Evolutionary conservation across 1,140 invertebrate species (phyloP), one percentile per base, ranked within the genome.

Genomic region (Steinernema khuongi): DNA sequence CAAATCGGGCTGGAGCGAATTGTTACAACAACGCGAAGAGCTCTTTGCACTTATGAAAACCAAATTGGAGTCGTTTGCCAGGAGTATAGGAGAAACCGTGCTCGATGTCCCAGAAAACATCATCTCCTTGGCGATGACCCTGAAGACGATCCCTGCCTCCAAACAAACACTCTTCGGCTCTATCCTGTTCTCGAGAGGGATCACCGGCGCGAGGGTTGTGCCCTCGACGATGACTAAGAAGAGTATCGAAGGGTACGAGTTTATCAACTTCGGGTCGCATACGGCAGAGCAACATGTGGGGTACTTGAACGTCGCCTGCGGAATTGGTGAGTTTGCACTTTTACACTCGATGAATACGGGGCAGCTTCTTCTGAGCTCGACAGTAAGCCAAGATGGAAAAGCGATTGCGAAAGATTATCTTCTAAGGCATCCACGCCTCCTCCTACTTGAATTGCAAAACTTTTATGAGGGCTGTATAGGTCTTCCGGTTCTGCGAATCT

Each of bases 151-250:
- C 69, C 76, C 76, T 74, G 41, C 43, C 0, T 31, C 32, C 2
- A 77, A 77, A 32, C 76, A 77, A 41, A 69, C 74, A 17, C 32
- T 77, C 7, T 77, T 78, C 50, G 77, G 77, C 22, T 31, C 77
- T 28, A 60, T 77, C 31, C 73, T 78, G 0, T 78, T 78, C 41
- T 29, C 60, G 14, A 19, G 76, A 33, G 75, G 76, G 31, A 74
- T 77, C 30, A 78, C 77, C 4, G 77, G 77, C 30, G 77, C 77
- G 2, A 69, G 77, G 75, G 76, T 77, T 2, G 76, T 78, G 1
- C 1, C 71, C 1, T 67, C 72, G 7, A 32, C 73, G n/a, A 28
- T 22, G 1, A 33, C 77, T 1, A 32, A 44, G 19, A 0, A 66
- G 28, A 60, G 31, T 18, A 74, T 74, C 19, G 74, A 76, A 33